Conservation (phyloP, 2,113 vertebrate species). For the Tenrec ecaudatus region DNA sequence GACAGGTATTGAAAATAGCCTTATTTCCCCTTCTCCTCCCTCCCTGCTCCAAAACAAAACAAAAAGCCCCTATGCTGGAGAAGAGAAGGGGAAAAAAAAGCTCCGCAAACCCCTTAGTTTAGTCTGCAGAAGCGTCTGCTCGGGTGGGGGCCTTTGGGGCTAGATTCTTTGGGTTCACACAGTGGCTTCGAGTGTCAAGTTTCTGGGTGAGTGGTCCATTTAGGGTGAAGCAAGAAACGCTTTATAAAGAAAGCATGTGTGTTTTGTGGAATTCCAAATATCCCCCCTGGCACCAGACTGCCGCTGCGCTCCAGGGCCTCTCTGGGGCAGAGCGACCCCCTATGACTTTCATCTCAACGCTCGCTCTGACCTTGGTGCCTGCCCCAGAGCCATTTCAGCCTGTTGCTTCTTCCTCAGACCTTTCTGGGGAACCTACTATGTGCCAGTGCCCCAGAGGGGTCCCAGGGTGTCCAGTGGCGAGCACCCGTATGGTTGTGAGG, state of each 20-base stretch:
- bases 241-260: neutral
- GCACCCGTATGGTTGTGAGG: neutral
- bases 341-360: neutral
- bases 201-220: slow-evolving; percentile 56
- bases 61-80: no score
- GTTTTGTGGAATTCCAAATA: neutral
- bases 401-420: neutral
- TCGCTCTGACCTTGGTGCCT: neutral
- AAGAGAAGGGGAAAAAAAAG: slow-evolving; percentile 46
- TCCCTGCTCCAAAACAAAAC: neutral
- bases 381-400: neutral
- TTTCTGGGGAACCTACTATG: neutral
- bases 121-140: slow-evolving; percentile 72
- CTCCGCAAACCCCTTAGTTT: slow-evolving; percentile 70
- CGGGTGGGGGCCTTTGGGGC: slow-evolving; percentile 34
- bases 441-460: neutral
- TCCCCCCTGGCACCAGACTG: neutral
- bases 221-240: neutral
- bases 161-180: slow-evolving; percentile 61
- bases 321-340: neutral
- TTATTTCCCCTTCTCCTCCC: slow-evolving; percentile 8
- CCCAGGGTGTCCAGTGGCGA: neutral
- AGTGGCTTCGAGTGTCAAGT: neutral
- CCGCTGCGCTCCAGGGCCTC: neutral
- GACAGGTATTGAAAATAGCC: slow-evolving; percentile 68